Base-by-base conservation (phyloP, 1,140 invertebrate genomes). In the Drosophila prosaltans region DNA sequence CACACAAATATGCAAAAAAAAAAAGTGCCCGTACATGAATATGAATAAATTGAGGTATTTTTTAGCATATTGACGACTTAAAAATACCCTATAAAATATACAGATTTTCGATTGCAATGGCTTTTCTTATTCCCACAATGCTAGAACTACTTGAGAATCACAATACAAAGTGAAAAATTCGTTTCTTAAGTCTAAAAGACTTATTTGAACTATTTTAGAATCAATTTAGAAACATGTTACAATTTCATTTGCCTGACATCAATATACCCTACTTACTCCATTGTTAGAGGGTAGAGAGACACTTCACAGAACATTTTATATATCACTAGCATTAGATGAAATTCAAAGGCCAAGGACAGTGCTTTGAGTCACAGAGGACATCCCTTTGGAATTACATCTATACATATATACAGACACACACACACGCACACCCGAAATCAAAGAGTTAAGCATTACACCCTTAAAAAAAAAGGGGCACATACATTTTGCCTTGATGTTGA, bases 331-430 rank as follows among this genome's bases (percentile, higher is more conserved):
- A 16, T 59, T 40, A 16, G 32, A 59, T 59, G 57, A 40, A 59
- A 39, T 39, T 39, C 32, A 59, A 59, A 59, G 32, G 32, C 57
- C 57, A 59, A 59, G 57, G 57, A 59, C 32, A 40, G 16, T 59
- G 32, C 36, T 59, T 39, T 59, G 32, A 59, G 57, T 59, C 57
- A 59, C 21, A 11, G 32, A 39, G 32, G 16, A 59, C 57, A 59
- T 59, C 57, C 57, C 57, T 59, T 21, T 59, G 32, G 57, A 5
- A 59, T 8, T 24, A 51, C 16, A 51, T 21, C 8, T 24, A 51
- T n/a, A 39, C 55, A 32, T 11, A 57, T n/a, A 16, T 9, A 58
- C n/a, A 36, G 30, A 58, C 32, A 36, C 55, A 58, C 55, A 58
- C 54, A 28, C 54, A 32, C 2, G 36, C n/a, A 21, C 6, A 59